Base-by-base conservation (phyloP, 2,113 vertebrate species). In the Tautogolabrus adspersus region DNA sequence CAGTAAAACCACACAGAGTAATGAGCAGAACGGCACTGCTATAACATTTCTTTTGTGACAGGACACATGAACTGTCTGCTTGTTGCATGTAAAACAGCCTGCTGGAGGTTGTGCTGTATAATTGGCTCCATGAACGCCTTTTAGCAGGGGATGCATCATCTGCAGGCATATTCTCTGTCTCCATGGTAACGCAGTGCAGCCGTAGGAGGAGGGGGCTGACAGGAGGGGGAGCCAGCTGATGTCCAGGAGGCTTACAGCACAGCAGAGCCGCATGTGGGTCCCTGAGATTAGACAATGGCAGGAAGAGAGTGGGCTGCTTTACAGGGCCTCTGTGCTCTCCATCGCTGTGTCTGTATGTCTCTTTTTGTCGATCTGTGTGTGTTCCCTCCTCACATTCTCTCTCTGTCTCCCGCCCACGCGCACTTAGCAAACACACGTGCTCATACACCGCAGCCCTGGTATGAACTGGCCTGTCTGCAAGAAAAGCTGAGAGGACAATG, bases 231-330 rank as follows among this genome's bases (percentile, higher is more conserved):
- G 70, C 26, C 40, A 51, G 57, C 64, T 67, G 77, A 74, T 76
- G 72, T 58, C 71, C 58, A 80, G 80, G 78, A 72, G 83, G 82
- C 38, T 49, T 66, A 38, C 65, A 9, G 19, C 61, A 51, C 56
- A 30, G 8, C n/a, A 0, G 52, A 67, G 60, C 62, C 82, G 85
- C 75, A 66, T 82, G 66, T 79, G 72, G 55, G 77, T 89, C 83
- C 80, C 67, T 80, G 83, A 74, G 73, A 84, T 79, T 49, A 81
- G 93, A 94, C 93, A 95, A 95, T 93, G 72, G 87, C 87, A 92
- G 93, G 94, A 94, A 95, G 84, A 83, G 62, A 66, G 77, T 46
- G 57, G 83, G 79, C 72, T 70, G 81, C 67, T 77, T 87, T 77
- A 82, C 85, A 66, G 69, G 79, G 81, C 83, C 81, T 85, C 69